Conservation (phyloP, 1,140 invertebrate genomes). For the Drosophila truncata region DNA sequence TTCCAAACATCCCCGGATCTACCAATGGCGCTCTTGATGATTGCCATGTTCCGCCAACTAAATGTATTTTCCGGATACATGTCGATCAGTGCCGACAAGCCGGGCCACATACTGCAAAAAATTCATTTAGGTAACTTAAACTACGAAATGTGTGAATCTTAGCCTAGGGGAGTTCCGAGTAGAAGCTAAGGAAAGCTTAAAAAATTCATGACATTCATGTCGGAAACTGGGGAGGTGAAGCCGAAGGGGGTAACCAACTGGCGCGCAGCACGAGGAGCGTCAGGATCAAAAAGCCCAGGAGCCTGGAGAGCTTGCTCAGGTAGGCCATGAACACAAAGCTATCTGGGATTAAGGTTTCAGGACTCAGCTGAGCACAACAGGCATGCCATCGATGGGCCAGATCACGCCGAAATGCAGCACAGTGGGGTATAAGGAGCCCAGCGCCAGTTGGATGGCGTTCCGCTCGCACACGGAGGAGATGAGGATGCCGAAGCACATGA, state of each 20-base stretch:
- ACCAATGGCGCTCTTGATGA: no score
- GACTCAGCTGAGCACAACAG: constrained; percentile 89
- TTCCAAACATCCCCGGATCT: no score
- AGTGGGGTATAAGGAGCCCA: constrained; percentile 98
- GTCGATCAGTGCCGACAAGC: no score
- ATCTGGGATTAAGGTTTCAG: no score
- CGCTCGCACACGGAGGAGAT: constrained; percentile 96
- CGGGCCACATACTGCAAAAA: no score
- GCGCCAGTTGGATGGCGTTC: constrained; percentile 96
- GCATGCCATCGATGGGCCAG: constrained; percentile 96
- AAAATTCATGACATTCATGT: constrained; percentile 76
- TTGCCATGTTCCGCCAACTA: no score
- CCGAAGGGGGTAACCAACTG: constrained; percentile 75
- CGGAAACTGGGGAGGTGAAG: constrained; percentile 19
- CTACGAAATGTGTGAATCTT: constrained; percentile 73
- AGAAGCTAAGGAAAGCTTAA: constrained; percentile 58
- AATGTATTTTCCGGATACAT: no score
- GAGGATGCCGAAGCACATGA: constrained; percentile 97
- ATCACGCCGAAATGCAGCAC: constrained; percentile 96
- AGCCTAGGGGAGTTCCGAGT: constrained; percentile 52
- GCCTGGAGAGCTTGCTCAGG: constrained; percentile 95
- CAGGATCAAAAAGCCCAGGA: constrained; percentile 92
- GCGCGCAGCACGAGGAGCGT: constrained; percentile 92
- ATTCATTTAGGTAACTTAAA: constrained; percentile 77
- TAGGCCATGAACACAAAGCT: constrained; percentile 93